A percentile compares a stretch with the other conserved stretches of the same genome.
Evolutionary conservation across 1,140 invertebrate species (phyloP).

Genomic region (Ridgeia piscesae): DNA sequence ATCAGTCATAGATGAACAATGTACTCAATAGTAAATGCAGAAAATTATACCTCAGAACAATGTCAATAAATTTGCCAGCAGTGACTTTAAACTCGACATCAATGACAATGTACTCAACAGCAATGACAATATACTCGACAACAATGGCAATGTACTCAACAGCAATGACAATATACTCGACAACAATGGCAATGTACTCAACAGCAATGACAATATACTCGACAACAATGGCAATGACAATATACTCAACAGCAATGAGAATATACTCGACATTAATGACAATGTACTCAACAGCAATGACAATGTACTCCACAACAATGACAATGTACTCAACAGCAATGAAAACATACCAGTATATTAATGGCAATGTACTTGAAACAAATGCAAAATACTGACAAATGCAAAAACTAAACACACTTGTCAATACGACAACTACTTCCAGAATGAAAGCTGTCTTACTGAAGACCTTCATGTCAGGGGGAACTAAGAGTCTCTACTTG

Average conservation of each 20-base stretch:
- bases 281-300: neutral
- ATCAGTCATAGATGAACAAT: too few species aligned
- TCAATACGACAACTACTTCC: too few species aligned
- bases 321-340: neutral
- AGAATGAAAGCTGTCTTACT: too few species aligned
- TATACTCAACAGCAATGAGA: neutral
- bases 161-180: neutral
- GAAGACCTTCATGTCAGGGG: too few species aligned
- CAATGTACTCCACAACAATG: neutral
- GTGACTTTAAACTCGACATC: slow-evolving; percentile 23
- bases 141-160: neutral
- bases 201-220: slow-evolving; percentile 25
- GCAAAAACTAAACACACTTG: too few species aligned
- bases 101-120: neutral
- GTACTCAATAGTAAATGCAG: too few species aligned
- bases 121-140: neutral
- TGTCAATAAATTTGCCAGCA: neutral
- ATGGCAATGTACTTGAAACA: too few species aligned
- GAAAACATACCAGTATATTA: neutral
- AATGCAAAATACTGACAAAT: too few species aligned
- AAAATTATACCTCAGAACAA: neutral
- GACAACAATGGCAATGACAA: neutral
- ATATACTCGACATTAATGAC: neutral
- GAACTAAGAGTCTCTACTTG: slow-evolving; percentile 6
- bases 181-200: neutral